A percentile compares a stretch with the other conserved stretches of the same genome.
These are phyloP conservation scores for Gobio gobio DNA, from an alignment of 2,113 vertebrate species.

Conservation along the genomic window DNA sequence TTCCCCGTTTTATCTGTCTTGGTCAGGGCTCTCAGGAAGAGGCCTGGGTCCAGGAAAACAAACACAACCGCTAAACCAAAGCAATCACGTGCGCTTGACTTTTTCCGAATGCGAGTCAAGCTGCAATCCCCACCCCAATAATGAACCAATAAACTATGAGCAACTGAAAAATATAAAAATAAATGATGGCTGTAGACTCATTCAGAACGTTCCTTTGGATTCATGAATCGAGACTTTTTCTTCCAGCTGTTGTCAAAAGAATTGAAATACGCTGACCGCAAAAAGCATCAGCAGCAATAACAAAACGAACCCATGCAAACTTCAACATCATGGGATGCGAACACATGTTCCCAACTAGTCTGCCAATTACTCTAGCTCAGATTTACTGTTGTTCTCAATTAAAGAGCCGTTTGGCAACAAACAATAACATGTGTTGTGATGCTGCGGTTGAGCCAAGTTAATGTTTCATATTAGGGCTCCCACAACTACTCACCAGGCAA, in stretches of 20 bases:
- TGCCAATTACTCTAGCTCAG: slow-evolving; percentile 77
- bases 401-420: slow-evolving; percentile 88
- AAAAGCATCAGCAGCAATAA: slow-evolving; percentile 57
- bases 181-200: neutral
- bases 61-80: slow-evolving; percentile 36
- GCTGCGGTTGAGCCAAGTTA: slow-evolving; percentile 88
- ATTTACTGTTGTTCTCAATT: slow-evolving; percentile 91
- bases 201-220: neutral
- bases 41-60: slow-evolving; percentile 43
- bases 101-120: neutral
- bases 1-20: slow-evolving; percentile 39
- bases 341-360: slow-evolving; percentile 76
- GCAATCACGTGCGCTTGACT: slow-evolving; percentile 8
- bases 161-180: slow-evolving; percentile 20
- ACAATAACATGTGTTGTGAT: slow-evolving; percentile 90
- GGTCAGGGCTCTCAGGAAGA: slow-evolving; percentile 47
- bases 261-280: slow-evolving; percentile 24
- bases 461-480: slow-evolving; percentile 92
- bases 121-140: slow-evolving; percentile 24
- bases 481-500: slow-evolving; percentile 81
- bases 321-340: slow-evolving; percentile 61
- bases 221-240: slow-evolving; percentile 22
- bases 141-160: slow-evolving; percentile 27
- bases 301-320: slow-evolving; percentile 61
- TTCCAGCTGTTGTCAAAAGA: slow-evolving; percentile 31